Base-by-base conservation (phyloP, 2,888 invertebrate genomes). In the Drosophila emarginata region DNA sequence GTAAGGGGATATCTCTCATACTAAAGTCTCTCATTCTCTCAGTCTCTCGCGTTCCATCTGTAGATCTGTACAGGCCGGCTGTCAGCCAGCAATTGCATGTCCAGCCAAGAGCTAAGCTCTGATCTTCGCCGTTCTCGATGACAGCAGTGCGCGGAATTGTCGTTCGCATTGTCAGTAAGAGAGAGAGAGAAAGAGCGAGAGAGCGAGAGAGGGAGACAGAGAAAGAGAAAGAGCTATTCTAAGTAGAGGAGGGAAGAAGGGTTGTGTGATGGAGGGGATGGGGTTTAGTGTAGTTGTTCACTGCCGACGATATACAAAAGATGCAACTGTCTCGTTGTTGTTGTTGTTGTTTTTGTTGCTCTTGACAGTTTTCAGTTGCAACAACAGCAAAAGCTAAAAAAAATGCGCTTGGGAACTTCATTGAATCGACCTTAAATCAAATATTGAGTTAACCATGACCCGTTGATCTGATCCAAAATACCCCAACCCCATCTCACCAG, bases 391-490 rank as follows among this genome's bases (percentile, higher is more conserved):
- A n/a, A n/a, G n/a, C n/a, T n/a, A n/a, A n/a, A 79, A 82, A 81
- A 82, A 83, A 87, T 84, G 81, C 81, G 84, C 82, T 87, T 83
- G 82, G 82, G 87, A 83, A 87, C 87, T 84, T 75, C 76, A 67
- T 84, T 74, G 78, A 67, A 74, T 68, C 61, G 82, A 67, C 57
- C 61, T 83, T 83, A 83, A 83, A 87, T 83, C 84, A 87, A 87
- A 82, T 82, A 82, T 82, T 80, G 84, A 80, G 39, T 67, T 76
- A 83, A 74, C 81, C 83, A 67, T 83, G 84, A 86, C 86, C 85
- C 70, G 21, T 45, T 21, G 45, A 45, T 45, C 45, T 21, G 18
- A 15, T 39, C 39, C 18, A 11, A 45, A 7, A 32, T 32, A 18
- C 18, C 18, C 45, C 45, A 40, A 18, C 2, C 7, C 21, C 18